phyloP scores from a whole-genome alignment of 2,888 invertebrate genomes.

The Alloscopus bannaensis region DNA sequence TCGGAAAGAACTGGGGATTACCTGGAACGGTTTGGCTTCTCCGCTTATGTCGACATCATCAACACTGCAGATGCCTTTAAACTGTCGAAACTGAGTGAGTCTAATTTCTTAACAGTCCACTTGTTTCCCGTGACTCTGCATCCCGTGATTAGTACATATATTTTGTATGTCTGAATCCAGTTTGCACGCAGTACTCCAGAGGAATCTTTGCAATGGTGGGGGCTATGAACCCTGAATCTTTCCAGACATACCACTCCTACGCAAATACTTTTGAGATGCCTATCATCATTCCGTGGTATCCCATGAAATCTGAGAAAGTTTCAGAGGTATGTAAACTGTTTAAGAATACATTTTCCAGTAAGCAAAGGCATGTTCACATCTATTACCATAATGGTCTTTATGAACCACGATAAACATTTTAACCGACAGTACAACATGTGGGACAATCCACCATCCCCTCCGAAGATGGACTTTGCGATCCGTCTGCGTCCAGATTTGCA shows the following conservation, averaged over 20 bases:
- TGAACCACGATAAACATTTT: too few relatives aligned
- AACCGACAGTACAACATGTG: conserved; percentile 43
- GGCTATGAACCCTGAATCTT: conserved; percentile 93
- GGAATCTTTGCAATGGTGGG: conserved; percentile 94
- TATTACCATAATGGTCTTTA: too few relatives aligned
- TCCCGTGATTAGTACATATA: not conserved
- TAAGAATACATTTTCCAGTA: not conserved
- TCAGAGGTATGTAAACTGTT: conserved; percentile 29
- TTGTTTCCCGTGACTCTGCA: not conserved
- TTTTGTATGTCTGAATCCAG: conserved; percentile 77
- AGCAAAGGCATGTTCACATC: too few relatives aligned
- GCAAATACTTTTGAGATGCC: conserved; percentile 97
- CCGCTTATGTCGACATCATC: conserved; percentile 85
- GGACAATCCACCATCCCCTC: conserved; percentile 42
- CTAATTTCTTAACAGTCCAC: too few relatives aligned
- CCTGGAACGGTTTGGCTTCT: conserved; percentile 84
- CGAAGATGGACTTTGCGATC: conserved; percentile 84
- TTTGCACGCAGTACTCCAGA: conserved; percentile 92
- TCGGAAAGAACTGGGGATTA: conserved; percentile 46
- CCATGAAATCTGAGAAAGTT: conserved; percentile 75
- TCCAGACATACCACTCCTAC: conserved; percentile 94
- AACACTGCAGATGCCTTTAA: conserved; percentile 86
- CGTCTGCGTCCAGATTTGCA: conserved; percentile 97
- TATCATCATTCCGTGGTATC: conserved; percentile 95
- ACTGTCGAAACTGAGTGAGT: conserved; percentile 89